Evolutionary conservation across 2,888 invertebrate species (phyloP), one percentile per base, ranked within the genome.

Genomic region (Stegana nigrithorax): DNA sequence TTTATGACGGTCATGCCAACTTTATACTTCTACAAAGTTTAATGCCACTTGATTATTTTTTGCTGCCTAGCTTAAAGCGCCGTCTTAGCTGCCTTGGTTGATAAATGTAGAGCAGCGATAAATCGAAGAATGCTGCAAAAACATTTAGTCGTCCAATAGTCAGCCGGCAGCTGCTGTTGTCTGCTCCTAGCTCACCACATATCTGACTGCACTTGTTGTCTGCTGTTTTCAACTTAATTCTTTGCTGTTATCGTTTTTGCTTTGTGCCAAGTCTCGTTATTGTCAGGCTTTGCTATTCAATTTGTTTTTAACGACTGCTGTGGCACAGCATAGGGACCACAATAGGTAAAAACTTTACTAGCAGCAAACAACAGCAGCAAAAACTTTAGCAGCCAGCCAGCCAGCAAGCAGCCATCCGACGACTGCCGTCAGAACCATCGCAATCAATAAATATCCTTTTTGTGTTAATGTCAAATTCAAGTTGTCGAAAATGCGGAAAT

Each of bases 371-470:
- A 19, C 6, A 44, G 44, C 17, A 44, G 44, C 14, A 39, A 6
- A 10, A 23, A 25, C 23, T 23, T n/a, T 3, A 19, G 12, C 4
- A 47, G 2, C 21, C 25, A 25, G 23, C 19, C 17, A 8, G 19
- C 3, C 23, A 47, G n/a, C 23, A 47, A n/a, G 4, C n/a, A 5
- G 27, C 27, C 14, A 51, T 39, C 39, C 2, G 12, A 5, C 8
- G 12, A 17, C 39, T 6, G 10, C 27, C 8, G 29, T 19, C 26
- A 51, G 14, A 29, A 51, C 27, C 29, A 29, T 17, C 14, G 51
- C 27, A 27, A 51, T 51, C 51, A 51, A 51, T 51, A 51, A 51
- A 51, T 10, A 51, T 29, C 29, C 29, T 51, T 51, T 47, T 51
- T 29, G 29, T 51, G 51, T 51, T 26, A 27, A 51, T 51, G 51